Conservation (phyloP, 2,113 vertebrate species). For the Ceuthmochares aereus region DNA sequence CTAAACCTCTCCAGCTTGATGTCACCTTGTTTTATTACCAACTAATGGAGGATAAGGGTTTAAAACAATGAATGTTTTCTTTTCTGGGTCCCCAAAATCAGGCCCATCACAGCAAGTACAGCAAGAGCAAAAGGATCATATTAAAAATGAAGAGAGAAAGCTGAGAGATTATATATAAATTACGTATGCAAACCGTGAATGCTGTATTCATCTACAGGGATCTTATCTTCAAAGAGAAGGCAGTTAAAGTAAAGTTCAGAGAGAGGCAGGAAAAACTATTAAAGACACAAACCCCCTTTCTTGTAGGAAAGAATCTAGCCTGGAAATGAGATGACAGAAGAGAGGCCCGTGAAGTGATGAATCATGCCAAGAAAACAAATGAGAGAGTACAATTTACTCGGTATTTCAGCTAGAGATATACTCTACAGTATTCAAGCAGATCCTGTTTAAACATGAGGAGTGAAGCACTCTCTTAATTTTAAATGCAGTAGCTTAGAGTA, state of each 20-base stretch:
- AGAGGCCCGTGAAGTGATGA: not conserved
- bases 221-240: slow-evolving; percentile 48
- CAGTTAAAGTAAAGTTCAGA: slow-evolving; percentile 5
- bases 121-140: not conserved
- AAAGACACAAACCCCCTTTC: not conserved
- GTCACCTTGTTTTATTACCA: not conserved
- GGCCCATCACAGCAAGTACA: not conserved
- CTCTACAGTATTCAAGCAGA: not conserved
- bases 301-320: not conserved
- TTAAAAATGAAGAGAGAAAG: not conserved
- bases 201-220: slow-evolving; percentile 3
- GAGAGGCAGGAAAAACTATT: slow-evolving; percentile 1
- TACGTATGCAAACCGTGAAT: not conserved
- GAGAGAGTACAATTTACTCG: not conserved
- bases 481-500: not conserved
- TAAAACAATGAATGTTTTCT: not conserved
- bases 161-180: not conserved
- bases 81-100: not conserved
- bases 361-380: slow-evolving; percentile 26
- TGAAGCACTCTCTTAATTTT: not conserved
- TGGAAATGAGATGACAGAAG: not conserved
- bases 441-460: slow-evolving; percentile 1
- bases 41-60: not conserved
- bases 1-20: not conserved
- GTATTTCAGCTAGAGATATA: not conserved